Percentiles rank a stretch among this genome's conserved stretches.
Evolutionary conservation across 2,113 vertebrate species (phyloP).

Genomic region (Eretmochelys imbricata): DNA sequence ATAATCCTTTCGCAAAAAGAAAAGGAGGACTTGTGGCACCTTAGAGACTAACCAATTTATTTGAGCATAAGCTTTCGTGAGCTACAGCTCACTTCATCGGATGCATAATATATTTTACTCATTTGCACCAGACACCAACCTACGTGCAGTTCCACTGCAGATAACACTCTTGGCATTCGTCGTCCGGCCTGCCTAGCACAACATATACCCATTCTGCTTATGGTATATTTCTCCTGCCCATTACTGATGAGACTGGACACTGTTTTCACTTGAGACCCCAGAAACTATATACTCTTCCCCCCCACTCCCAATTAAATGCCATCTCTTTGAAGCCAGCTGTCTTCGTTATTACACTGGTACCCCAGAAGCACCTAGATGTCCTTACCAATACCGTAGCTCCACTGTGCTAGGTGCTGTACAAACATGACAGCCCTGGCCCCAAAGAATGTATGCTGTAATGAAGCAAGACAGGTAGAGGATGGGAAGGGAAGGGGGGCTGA

Average conservation of each 20-base stretch:
- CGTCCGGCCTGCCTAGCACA: neutral
- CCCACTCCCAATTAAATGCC: neutral
- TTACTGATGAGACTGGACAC: neutral
- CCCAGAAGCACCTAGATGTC: neutral
- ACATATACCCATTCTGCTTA: neutral
- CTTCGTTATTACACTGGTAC: neutral
- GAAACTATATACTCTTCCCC: neutral
- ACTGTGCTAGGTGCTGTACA: neutral
- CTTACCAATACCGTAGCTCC: neutral
- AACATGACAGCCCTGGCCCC: neutral
- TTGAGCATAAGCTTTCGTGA: no score
- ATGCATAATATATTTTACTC: accelerated
- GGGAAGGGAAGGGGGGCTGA: no score
- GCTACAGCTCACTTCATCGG: no score
- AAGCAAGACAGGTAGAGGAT: neutral
- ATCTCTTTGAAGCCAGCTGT: neutral
- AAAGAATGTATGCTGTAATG: neutral
- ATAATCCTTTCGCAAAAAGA: no score
- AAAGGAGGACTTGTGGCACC: no score
- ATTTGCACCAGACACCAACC: neutral
- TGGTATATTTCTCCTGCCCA: neutral
- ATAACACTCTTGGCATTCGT: accelerated
- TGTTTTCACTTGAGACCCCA: neutral
- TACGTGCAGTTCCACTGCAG: accelerated
- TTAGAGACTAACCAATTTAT: no score